Base-by-base conservation (phyloP, 2,113 vertebrate genomes). In the Cinclus cinclus region DNA sequence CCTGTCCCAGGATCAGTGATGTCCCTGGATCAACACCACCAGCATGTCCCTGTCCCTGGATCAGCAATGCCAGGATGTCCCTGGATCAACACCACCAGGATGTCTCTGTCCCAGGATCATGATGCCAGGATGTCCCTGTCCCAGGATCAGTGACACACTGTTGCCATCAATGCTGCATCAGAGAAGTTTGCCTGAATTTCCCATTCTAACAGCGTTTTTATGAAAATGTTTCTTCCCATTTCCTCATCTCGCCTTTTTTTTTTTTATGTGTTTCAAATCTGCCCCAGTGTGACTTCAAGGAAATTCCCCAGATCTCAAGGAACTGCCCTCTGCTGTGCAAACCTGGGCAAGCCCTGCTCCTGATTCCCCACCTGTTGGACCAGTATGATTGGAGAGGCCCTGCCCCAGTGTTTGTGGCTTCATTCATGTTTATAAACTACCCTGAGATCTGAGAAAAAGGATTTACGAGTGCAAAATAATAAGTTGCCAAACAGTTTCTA, bases 381-480 rank as follows among this genome's bases (percentile, higher is more conserved):
- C n/a, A 33, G 94, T 92, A 71, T 6, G 83, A 27, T 62, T 4
- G 77, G 35, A 7, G 22, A 16, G 92, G 92, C 76, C 68, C 91
- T 55, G 62, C 92, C 30, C 44, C 37, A 49, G 27, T 35, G 68
- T 14, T 82, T 83, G 89, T 81, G 96, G 91, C 92, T 95, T 81
- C 52, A 0, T 55, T 95, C 80, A 94, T 96, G 94, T 92, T 94
- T 94, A 56, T 93, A 92, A 94, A 94, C 76, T 24, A 33, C 92
- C n/a, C 83, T 0, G 47, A 93, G 90, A 76, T 75, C 94, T 64
- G 75, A 94, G 94, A 75, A 83, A 75, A 77, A 62, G 63, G 63
- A 35, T 65, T 88, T 77, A 46, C 6, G 19, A 94, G 88, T 13
- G 18, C 84, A 73, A 86, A 93, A 78, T 33, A 87, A 3, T 2